Percentiles rank a stretch among this genome's conserved stretches.
phyloP scores from a whole-genome alignment of 1,140 invertebrate species.

The Cydia strobilella region DNA sequence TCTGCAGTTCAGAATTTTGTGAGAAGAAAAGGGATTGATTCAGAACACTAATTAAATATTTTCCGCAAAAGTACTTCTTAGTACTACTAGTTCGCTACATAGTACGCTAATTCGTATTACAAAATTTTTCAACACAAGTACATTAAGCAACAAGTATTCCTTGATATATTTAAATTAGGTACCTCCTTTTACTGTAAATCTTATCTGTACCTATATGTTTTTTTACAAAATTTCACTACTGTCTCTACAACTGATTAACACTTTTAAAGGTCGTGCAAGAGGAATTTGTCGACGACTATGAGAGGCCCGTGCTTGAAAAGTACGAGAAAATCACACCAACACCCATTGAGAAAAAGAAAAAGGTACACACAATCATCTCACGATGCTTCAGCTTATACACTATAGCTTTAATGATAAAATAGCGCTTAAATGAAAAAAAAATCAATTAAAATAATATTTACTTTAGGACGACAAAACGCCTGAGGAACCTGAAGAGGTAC shows the following conservation, averaged over 20 bases:
- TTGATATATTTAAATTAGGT: constrained; percentile 32
- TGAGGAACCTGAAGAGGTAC: constrained; percentile 54
- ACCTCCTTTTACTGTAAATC: too few relatives aligned
- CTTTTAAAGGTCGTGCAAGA: constrained; percentile 79
- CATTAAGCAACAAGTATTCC: constrained; percentile 2
- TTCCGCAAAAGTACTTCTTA: not conserved
- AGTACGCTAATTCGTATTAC: not conserved
- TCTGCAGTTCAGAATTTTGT: too few relatives aligned
- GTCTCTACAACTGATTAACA: constrained; percentile 17
- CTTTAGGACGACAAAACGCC: constrained; percentile 70
- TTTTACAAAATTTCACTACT: not conserved
- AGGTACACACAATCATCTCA: constrained; percentile 57
- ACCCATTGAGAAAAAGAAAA: constrained; percentile 75
- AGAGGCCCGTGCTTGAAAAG: constrained; percentile 84
- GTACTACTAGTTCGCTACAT: not conserved
- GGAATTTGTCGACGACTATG: constrained; percentile 81
- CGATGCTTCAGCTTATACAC: not conserved
- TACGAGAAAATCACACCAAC: constrained; percentile 80
- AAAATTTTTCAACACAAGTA: not conserved
- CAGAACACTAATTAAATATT: not conserved
- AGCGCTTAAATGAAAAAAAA: constrained; percentile 35
- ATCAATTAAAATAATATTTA: constrained; percentile 36
- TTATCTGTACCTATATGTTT: too few relatives aligned
- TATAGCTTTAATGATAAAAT: constrained; percentile 33
- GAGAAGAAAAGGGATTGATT: too few relatives aligned